These are phyloP conservation scores for Hypercompe scribonia DNA, from an alignment of 2,888 invertebrate species.

Conservation along the genomic window DNA sequence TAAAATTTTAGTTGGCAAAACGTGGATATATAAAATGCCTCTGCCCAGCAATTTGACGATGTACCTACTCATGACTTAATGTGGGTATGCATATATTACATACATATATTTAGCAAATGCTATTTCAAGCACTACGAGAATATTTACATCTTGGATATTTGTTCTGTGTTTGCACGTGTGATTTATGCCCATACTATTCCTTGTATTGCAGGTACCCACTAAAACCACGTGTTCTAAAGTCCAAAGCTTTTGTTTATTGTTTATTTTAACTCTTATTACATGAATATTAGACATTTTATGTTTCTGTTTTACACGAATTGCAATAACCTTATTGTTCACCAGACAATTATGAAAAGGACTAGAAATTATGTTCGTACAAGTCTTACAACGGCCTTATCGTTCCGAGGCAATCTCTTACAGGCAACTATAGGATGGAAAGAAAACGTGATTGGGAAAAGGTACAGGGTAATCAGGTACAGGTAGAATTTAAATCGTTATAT, in stretches of 20 bases:
- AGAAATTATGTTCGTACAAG: too few relatives aligned
- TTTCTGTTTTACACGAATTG: too few relatives aligned
- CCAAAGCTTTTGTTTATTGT: slow-evolving; percentile 35
- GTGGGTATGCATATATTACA: not conserved
- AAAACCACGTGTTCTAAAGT: slow-evolving; percentile 21
- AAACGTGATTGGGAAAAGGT: too few relatives aligned
- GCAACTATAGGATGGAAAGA: too few relatives aligned
- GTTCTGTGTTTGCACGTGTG: slow-evolving; percentile 14
- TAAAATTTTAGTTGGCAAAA: not conserved
- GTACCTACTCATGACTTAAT: not conserved
- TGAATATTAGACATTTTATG: not conserved
- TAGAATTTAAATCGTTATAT: not conserved
- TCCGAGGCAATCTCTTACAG: too few relatives aligned
- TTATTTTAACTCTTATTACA: slow-evolving; percentile 30
- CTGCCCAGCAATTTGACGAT: not conserved
- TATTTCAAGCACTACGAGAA: slow-evolving; percentile 6
- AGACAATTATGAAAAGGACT: too few relatives aligned
- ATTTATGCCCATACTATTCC: slow-evolving; percentile 21
- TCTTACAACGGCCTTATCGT: too few relatives aligned
- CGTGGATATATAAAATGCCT: not conserved
- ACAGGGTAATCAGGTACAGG: too few relatives aligned
- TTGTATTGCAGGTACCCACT: slow-evolving; percentile 11
- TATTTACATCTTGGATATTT: slow-evolving; percentile 1
- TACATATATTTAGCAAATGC: not conserved
- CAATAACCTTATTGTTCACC: too few relatives aligned